A percentile compares a stretch with the other conserved stretches of the same genome.
These are phyloP conservation scores for Oryzias celebensis DNA, from an alignment of 2,113 vertebrate species.

Conservation along the genomic window DNA sequence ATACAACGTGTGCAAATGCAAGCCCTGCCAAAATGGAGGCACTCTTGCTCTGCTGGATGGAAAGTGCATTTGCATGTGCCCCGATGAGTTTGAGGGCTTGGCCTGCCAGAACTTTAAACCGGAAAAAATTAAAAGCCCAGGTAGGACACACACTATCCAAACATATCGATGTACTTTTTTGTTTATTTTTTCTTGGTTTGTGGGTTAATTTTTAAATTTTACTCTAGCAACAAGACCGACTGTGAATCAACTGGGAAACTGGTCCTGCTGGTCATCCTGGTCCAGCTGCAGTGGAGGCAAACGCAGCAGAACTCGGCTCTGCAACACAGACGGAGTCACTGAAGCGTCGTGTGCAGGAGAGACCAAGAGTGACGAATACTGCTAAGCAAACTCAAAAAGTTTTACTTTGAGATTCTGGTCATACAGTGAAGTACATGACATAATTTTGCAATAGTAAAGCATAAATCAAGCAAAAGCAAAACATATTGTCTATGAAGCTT, in stretches of 20 bases:
- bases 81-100: constrained; percentile 70
- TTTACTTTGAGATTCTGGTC: background rate
- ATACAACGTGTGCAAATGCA: constrained; percentile 84
- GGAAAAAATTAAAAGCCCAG: background rate
- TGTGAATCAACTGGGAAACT: constrained; percentile 72
- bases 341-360: constrained; percentile 75
- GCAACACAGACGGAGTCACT: constrained; percentile 61
- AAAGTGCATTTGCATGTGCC: constrained; percentile 82
- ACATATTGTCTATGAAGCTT: background rate
- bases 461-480: background rate
- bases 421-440: background rate
- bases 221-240: constrained; percentile 11
- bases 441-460: background rate
- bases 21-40: constrained; percentile 85
- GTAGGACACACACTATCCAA: constrained; percentile 19
- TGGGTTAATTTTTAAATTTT: constrained; percentile 3
- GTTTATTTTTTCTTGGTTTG: background rate
- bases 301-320: constrained; percentile 68
- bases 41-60: constrained; percentile 81
- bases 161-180: background rate
- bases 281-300: constrained; percentile 59
- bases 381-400: constrained; percentile 41
- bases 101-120: constrained; percentile 80
- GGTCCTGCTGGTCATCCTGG: constrained; percentile 81
- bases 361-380: constrained; percentile 54